Percentiles rank a stretch among this genome's conserved stretches.
These are phyloP conservation scores for Aphelenchoides bicaudatus DNA, from an alignment of 2,888 invertebrate genomes.

Conservation along the genomic window DNA sequence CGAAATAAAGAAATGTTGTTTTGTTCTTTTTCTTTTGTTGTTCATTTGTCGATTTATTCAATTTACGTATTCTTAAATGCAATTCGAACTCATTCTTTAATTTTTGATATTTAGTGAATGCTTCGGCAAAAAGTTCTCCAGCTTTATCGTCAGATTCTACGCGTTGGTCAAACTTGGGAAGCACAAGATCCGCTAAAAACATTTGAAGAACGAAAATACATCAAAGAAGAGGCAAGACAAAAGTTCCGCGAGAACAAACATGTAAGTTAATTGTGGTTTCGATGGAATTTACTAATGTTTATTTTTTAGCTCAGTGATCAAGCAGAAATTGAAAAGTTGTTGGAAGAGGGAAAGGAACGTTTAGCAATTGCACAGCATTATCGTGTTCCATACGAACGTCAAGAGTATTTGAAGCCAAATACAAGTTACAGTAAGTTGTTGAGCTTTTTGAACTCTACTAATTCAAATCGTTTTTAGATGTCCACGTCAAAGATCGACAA, in stretches of 20 bases:
- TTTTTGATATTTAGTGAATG: slow-evolving; percentile 13
- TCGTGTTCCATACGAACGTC: slow-evolving; percentile 51
- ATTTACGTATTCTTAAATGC: not conserved
- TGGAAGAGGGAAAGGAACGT: slow-evolving; percentile 42
- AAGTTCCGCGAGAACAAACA: slow-evolving; percentile 40
- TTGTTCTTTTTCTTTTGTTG: no score
- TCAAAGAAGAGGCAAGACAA: slow-evolving; percentile 39
- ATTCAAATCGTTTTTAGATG: slow-evolving; percentile 22
- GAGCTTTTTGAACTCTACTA: not conserved
- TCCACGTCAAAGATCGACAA: slow-evolving; percentile 23
- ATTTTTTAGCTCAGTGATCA: slow-evolving; percentile 37
- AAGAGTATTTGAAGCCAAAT: slow-evolving; percentile 46
- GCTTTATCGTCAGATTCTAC: slow-evolving; percentile 30
- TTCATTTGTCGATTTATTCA: not conserved
- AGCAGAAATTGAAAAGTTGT: slow-evolving; percentile 38
- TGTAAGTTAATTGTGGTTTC: slow-evolving; percentile 26
- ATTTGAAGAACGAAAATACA: slow-evolving; percentile 32
- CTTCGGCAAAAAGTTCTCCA: slow-evolving; percentile 21
- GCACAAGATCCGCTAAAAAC: slow-evolving; percentile 39
- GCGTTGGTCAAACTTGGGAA: slow-evolving; percentile 29
- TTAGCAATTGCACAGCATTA: slow-evolving; percentile 51
- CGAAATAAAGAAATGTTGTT: no score
- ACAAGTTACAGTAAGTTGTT: slow-evolving; percentile 46
- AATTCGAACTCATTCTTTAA: no score
- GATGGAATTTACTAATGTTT: slow-evolving; percentile 4